Evolutionary conservation across 2,113 vertebrate species (phyloP).

Genomic region (Prinia subflava): DNA sequence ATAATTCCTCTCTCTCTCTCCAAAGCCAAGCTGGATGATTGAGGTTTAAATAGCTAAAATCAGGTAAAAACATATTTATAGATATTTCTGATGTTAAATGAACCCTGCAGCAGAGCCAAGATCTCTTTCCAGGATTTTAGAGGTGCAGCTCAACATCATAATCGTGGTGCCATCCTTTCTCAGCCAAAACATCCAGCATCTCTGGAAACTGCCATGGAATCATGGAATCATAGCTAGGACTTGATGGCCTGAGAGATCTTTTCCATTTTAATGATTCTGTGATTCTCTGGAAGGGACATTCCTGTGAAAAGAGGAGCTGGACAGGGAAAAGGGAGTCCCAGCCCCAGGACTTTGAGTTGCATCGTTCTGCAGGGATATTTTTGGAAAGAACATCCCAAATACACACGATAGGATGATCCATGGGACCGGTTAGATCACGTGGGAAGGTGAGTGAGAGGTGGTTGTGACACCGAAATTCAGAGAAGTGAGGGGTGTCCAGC

Average conservation of each 20-base stretch:
- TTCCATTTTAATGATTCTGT: neutral
- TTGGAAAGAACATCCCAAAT: neutral
- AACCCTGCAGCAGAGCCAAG: neutral
- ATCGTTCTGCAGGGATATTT: neutral
- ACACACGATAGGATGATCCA: too few relatives aligned
- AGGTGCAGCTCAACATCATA: neutral
- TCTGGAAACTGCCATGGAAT: neutral
- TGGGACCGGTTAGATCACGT: rapidly evolving
- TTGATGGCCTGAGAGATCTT: neutral
- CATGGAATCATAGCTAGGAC: neutral
- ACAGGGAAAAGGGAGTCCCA: neutral
- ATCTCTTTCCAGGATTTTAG: neutral
- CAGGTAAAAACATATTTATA: neutral
- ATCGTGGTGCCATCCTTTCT: neutral
- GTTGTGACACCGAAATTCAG: neutral
- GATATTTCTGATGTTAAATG: neutral
- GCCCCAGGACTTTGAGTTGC: too few relatives aligned
- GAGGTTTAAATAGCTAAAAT: neutral
- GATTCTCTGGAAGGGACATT: neutral
- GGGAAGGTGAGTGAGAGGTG: neutral
- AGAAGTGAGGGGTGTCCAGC: neutral
- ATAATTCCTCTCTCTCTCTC: rapidly evolving
- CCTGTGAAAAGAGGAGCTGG: neutral
- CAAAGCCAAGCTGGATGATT: neutral
- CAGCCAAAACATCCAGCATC: neutral